Percentiles rank a stretch among this genome's conserved stretches.
Evolutionary conservation across 2,888 invertebrate species (phyloP).

Genomic region (Agrochola circellaris): DNA sequence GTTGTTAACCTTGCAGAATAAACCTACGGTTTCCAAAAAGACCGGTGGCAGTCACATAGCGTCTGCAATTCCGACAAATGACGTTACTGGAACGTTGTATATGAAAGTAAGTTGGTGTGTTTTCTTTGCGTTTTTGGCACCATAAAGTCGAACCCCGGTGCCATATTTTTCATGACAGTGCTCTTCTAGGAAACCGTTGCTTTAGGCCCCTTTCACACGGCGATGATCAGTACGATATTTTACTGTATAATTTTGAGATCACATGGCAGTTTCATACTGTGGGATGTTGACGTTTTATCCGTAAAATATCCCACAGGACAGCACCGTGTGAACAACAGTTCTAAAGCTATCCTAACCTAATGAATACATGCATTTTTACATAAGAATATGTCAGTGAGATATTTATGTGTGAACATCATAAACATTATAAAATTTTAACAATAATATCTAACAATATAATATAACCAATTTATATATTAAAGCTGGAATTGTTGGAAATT

Average conservation of each 20-base stretch:
- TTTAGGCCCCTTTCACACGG: neutral
- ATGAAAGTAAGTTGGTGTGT: neutral
- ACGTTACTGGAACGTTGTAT: neutral
- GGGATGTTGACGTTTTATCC: neutral
- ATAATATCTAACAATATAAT: conserved; percentile 58
- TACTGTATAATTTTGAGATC: neutral
- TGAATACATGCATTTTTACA: neutral
- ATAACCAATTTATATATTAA: conserved; percentile 57
- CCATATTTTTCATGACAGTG: neutral
- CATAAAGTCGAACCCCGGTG: neutral
- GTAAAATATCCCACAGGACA: conserved; percentile 6
- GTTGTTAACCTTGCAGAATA: neutral
- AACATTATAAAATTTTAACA: conserved; percentile 57
- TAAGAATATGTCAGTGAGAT: conserved; percentile 14
- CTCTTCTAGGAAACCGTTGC: neutral
- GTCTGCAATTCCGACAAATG: neutral
- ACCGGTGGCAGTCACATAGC: neutral
- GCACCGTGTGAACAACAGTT: neutral
- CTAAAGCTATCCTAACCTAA: neutral
- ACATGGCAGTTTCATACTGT: neutral
- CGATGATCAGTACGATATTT: neutral
- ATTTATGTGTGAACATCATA: conserved; percentile 52
- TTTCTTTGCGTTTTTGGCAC: neutral
- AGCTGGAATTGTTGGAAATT: conserved; percentile 55
- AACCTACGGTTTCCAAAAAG: neutral